Evolutionary conservation across 2,888 invertebrate genomes (phyloP).

Genomic region (Esperia sulphurella): DNA sequence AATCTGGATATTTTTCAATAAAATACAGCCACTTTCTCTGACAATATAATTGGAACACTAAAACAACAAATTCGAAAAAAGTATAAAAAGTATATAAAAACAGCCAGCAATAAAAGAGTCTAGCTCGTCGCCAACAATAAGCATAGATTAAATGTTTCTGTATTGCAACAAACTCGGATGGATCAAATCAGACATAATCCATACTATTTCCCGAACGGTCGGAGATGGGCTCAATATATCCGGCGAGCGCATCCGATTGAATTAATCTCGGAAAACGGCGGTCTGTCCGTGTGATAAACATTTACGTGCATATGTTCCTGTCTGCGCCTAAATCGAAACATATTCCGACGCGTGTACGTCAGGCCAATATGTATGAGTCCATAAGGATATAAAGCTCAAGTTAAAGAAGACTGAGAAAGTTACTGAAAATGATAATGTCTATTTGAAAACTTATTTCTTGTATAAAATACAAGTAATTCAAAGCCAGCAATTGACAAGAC

Average conservation of each 20-base stretch:
- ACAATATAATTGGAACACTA: too few species aligned
- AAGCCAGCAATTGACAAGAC: neutral
- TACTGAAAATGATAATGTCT: too few species aligned
- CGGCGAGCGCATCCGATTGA: slow-evolving; percentile 61
- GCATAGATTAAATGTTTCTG: neutral
- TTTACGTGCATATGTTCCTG: slow-evolving; percentile 13
- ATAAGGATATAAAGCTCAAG: too few species aligned
- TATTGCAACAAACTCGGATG: neutral
- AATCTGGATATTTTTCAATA: too few species aligned
- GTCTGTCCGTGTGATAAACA: slow-evolving; percentile 39
- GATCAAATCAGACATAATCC: slow-evolving; percentile 45
- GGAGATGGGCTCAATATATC: slow-evolving; percentile 46
- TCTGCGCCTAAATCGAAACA: neutral
- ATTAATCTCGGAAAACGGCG: slow-evolving; percentile 61
- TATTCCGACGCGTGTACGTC: neutral
- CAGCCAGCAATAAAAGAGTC: too few species aligned
- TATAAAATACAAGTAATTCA: too few species aligned
- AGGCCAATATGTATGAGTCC: neutral
- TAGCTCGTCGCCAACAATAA: too few species aligned
- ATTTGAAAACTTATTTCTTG: too few species aligned
- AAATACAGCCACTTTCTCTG: too few species aligned
- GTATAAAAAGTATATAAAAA: too few species aligned
- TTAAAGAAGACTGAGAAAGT: too few species aligned
- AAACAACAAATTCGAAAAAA: too few species aligned
- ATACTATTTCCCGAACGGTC: slow-evolving; percentile 50